Base-by-base conservation (phyloP, 2,113 vertebrate species). In the Scomber japonicus region DNA sequence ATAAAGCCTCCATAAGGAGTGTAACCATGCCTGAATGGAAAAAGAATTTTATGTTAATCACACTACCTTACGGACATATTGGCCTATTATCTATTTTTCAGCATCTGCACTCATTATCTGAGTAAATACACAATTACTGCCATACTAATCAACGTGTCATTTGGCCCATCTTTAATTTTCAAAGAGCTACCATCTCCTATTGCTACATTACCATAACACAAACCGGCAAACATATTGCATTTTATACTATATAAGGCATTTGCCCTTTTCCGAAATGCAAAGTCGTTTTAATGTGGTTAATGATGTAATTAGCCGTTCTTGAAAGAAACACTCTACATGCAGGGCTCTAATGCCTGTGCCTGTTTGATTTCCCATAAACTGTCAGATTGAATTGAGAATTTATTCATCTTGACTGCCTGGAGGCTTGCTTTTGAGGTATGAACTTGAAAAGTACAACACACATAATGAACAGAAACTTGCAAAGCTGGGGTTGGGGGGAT, bases 81-180 rank as follows among this genome's bases (percentile, higher is more conserved):
- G 71, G 35, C 55, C 88, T 60, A 79, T 94, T 93, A 89, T 93
- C 88, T 90, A 79, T 88, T 84, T 88, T 85, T 75, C 88, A 88
- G 86, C 90, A 93, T 93, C 91, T 89, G 86, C 80, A 82, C 85
- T 90, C 89, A 92, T 94, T 93, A 93, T 74, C 70, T 80, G 79
- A 83, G 77, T 90, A 91, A 93, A 94, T 91, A 89, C 82, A 89
- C 91, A 91, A 93, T 94, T 92, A 90, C 84, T 82, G 88, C 84
- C 80, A 74, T 61, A 24, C 71, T 92, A 94, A 93, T 94, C 92
- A 89, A 93, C 50, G 75, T 72, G 80, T 89, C 76, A 87, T 90
- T 89, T 90, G 69, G 75, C 59, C 74, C 62, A 61, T 91, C 87
- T 86, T 89, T 80, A 72, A 85, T 88, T 91, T 86, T 70, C 76